Evolutionary conservation across 2,113 vertebrate species (phyloP).

Genomic region (Tychaedon coryphoeus): DNA sequence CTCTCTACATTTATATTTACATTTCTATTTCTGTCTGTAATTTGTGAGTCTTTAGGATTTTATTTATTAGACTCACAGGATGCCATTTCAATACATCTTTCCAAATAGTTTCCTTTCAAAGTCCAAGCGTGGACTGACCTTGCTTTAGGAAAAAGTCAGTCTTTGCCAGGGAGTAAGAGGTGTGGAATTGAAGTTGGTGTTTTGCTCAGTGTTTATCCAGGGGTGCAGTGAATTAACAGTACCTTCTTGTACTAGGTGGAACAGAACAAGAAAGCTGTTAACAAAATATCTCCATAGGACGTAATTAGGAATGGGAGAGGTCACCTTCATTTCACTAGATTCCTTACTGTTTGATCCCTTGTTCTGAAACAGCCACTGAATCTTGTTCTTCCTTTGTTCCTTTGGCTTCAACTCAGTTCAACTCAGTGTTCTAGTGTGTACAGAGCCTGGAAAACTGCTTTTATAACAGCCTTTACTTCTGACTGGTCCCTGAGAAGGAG

Average conservation of each 20-base stretch:
- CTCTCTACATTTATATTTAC: not conserved
- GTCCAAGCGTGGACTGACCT: not conserved
- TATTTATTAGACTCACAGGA: not conserved
- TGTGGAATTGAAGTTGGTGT: not conserved
- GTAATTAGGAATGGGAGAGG: not conserved
- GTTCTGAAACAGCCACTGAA: too few relatives aligned
- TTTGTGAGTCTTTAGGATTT: not conserved
- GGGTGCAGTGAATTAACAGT: not conserved
- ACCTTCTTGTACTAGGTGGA: not conserved
- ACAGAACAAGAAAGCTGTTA: not conserved
- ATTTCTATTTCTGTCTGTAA: not conserved
- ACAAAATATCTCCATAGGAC: not conserved
- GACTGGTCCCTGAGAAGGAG: not conserved
- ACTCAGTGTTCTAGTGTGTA: too few relatives aligned
- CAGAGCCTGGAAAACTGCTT: not conserved
- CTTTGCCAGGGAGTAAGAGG: not conserved
- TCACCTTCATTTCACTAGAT: not conserved
- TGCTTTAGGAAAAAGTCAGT: conserved; percentile 11
- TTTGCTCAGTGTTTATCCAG: not conserved
- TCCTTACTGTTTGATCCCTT: not conserved
- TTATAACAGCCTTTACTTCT: not conserved
- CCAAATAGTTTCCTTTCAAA: conserved; percentile 11
- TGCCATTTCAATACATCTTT: not conserved
- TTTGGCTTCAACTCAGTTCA: too few relatives aligned
- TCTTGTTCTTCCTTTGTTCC: too few relatives aligned